Conservation (phyloP, 1,140 invertebrate species). For the Mizuhopecten yessoensis region DNA sequence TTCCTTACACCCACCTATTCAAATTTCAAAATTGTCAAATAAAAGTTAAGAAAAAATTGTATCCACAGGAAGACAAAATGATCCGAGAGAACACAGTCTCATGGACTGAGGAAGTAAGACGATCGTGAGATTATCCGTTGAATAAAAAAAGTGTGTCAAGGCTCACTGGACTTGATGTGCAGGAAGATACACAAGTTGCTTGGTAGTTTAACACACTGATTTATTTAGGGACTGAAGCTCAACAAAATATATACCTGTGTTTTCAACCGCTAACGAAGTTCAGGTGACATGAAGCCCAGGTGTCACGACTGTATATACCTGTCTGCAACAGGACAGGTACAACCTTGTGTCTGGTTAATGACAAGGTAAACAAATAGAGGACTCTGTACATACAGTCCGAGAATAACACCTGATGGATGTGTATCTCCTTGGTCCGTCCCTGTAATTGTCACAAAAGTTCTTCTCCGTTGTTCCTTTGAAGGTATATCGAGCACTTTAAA, state of each 20-base stretch:
- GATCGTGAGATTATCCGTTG: not conserved
- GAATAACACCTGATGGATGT: not conserved
- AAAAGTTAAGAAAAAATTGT: not conserved
- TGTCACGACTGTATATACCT: not conserved
- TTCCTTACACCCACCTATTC: no score
- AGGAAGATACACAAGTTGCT: not conserved
- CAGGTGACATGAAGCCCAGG: not conserved
- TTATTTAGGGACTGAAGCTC: not conserved
- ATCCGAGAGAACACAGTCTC: not conserved
- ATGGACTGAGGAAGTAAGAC: not conserved
- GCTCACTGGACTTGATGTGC: not conserved
- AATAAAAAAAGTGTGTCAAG: not conserved
- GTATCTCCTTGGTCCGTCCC: not conserved
- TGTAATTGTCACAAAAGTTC: not conserved
- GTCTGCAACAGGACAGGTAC: not conserved
- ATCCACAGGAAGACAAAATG: not conserved
- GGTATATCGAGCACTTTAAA: not conserved
- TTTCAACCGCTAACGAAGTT: not conserved
- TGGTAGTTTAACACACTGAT: not conserved
- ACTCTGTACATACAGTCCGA: not conserved
- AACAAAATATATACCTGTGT: constrained; percentile 9
- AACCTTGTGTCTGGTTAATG: not conserved
- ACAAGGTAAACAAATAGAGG: constrained; percentile 10
- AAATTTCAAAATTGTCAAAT: not conserved
- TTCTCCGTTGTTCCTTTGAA: not conserved